Evolutionary conservation across 2,797 vertebrate species (phyloP).

Genomic region (Acanthurus tractus): DNA sequence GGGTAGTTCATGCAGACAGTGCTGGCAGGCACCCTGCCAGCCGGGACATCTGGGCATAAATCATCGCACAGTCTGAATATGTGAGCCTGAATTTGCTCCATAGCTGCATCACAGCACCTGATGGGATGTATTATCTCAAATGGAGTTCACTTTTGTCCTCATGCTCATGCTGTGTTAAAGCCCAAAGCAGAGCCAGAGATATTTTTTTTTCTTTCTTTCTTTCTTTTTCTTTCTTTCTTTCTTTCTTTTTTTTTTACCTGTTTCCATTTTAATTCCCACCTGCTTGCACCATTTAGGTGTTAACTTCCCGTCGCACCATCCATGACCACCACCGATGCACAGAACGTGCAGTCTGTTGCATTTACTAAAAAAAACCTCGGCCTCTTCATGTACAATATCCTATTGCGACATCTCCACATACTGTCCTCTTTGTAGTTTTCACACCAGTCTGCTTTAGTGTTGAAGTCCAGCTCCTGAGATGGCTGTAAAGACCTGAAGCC

Average conservation of each 20-base stretch:
- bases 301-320: conserved; percentile 8
- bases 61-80: conserved; percentile 61
- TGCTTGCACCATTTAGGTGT: conserved; percentile 32
- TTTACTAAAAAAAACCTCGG: conserved; percentile 9
- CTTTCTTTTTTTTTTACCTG: neutral
- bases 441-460: conserved; percentile 11
- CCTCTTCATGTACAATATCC: conserved; percentile 28
- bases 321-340: conserved; percentile 27
- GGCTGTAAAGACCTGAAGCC: neutral
- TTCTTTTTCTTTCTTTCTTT: neutral
- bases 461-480: conserved; percentile 13
- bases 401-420: conserved; percentile 5
- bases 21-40: conserved; percentile 50
- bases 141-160: conserved; percentile 50
- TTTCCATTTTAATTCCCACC: neutral
- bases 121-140: conserved; percentile 48
- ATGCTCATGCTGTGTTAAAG: conserved; percentile 28
- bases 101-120: conserved; percentile 39
- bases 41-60: conserved; percentile 67
- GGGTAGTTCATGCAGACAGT: conserved; percentile 49
- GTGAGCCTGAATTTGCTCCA: conserved; percentile 42
- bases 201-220: neutral
- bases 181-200: neutral
- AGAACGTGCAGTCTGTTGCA: conserved; percentile 9
- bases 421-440: neutral